Conservation (phyloP, 2,888 invertebrate species). For the Trissoscelio sp. region DNA sequence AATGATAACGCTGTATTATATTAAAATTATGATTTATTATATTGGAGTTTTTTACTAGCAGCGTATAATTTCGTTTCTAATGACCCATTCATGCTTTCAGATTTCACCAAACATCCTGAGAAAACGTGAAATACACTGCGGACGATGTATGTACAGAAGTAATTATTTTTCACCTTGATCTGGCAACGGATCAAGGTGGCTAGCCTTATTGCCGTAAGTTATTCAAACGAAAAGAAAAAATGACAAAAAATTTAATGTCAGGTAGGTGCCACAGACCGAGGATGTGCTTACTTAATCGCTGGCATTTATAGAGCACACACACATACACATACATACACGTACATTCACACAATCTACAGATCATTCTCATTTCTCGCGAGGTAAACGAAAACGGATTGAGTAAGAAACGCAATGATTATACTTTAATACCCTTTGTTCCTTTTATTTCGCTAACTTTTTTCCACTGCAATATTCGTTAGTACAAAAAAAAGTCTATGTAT, state of each 20-base stretch:
- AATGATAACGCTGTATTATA: not conserved
- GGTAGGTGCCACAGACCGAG: slow-evolving; percentile 67
- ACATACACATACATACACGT: slow-evolving; percentile 21
- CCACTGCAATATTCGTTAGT: slow-evolving; percentile 58
- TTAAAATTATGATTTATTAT: not conserved
- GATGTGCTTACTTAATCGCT: slow-evolving; percentile 68
- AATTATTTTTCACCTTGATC: slow-evolving; percentile 69
- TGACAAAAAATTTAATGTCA: slow-evolving; percentile 57
- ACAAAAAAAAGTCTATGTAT: slow-evolving; percentile 34
- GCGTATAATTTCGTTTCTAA: too few relatives aligned
- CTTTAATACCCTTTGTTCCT: slow-evolving; percentile 17
- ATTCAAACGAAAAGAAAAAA: slow-evolving; percentile 60
- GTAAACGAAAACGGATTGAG: slow-evolving; percentile 62
- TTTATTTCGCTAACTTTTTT: slow-evolving; percentile 38
- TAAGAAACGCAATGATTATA: too few relatives aligned
- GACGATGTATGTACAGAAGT: slow-evolving; percentile 73
- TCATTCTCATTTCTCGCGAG: slow-evolving; percentile 49
- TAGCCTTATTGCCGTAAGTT: slow-evolving; percentile 72
- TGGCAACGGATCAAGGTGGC: slow-evolving; percentile 52
- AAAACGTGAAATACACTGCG: slow-evolving; percentile 25
- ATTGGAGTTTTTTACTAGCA: not conserved
- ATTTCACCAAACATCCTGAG: slow-evolving; percentile 48
- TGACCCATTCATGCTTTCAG: slow-evolving; percentile 44
- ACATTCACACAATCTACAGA: slow-evolving; percentile 18
- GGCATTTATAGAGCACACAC: slow-evolving; percentile 63